A percentile compares a stretch with the other conserved stretches of the same genome.
Evolutionary conservation across 2,113 vertebrate species (phyloP).

Genomic region (Pogonocichla stellata): DNA sequence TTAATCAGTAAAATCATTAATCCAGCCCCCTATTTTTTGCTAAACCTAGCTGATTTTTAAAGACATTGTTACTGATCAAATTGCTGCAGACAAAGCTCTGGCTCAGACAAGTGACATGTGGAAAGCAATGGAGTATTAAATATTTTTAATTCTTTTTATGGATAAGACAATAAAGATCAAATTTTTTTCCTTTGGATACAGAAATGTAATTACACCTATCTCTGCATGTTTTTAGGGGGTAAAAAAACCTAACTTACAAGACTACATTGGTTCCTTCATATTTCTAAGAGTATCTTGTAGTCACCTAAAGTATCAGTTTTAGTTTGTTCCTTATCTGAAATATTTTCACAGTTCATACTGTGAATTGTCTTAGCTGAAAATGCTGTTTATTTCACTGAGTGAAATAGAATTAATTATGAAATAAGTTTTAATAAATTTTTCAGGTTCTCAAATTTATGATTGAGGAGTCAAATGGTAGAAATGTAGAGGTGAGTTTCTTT

Average conservation of each 20-base stretch:
- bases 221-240: not conserved
- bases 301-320: not conserved
- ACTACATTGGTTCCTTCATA: not conserved
- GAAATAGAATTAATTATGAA: not conserved
- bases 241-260: not conserved
- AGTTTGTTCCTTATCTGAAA: not conserved
- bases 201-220: not conserved
- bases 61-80: not conserved
- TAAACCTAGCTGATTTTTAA: not conserved
- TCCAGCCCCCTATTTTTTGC: not conserved
- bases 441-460: not conserved
- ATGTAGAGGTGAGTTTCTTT: not conserved
- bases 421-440: not conserved
- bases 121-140: conserved; percentile 4
- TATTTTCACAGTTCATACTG: not conserved
- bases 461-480: not conserved
- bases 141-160: not conserved
- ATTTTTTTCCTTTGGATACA: not conserved
- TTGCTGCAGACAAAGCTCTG: not conserved
- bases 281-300: not conserved
- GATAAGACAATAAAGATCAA: not conserved
- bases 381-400: not conserved
- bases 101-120: not conserved
- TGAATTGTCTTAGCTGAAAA: not conserved
- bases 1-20: not conserved